Percentiles rank a stretch among this genome's conserved stretches.
Conservation (phyloP, 1,140 invertebrate species). For the Sycophila sp. region DNA sequence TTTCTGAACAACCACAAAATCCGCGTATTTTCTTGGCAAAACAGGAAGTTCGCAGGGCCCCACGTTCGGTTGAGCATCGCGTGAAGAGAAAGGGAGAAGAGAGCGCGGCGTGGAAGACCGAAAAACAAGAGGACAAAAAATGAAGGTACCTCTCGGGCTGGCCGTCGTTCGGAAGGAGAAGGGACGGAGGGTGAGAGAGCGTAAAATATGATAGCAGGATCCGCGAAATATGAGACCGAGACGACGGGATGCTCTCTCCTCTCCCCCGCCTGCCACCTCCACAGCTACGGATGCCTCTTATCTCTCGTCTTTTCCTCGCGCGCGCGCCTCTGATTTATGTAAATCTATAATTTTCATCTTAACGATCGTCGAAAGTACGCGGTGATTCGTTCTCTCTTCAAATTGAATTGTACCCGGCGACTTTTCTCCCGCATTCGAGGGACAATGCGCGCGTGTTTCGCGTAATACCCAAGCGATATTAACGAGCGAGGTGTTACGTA, state of each 20-base stretch:
- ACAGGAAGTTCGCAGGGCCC: constrained; percentile 19
- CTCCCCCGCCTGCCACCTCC: neutral
- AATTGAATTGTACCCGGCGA: too few relatives aligned
- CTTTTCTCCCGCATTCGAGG: too few relatives aligned
- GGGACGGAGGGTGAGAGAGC: constrained; percentile 11
- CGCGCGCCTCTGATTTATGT: constrained; percentile 21
- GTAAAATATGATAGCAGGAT: constrained; percentile 56
- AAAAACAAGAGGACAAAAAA: constrained; percentile 15
- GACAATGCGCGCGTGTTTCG: too few relatives aligned
- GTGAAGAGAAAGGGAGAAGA: neutral
- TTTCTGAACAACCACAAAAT: too few relatives aligned
- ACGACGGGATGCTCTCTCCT: constrained; percentile 50
- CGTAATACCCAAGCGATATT: too few relatives aligned
- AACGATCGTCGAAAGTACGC: too few relatives aligned
- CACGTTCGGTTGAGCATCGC: too few relatives aligned
- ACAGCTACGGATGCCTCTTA: constrained; percentile 1
- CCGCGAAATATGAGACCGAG: constrained; percentile 53
- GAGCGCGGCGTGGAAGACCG: neutral
- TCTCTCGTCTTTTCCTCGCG: neutral
- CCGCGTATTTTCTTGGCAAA: too few relatives aligned
- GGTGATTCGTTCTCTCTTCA: too few relatives aligned
- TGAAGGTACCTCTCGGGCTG: neutral
- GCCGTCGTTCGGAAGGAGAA: constrained; percentile 18
- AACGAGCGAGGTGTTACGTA: too few relatives aligned
- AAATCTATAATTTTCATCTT: constrained; percentile 29